These are phyloP conservation scores for Ecdyonurus torrentis DNA, from an alignment of 2,888 invertebrate species.

Conservation along the genomic window DNA sequence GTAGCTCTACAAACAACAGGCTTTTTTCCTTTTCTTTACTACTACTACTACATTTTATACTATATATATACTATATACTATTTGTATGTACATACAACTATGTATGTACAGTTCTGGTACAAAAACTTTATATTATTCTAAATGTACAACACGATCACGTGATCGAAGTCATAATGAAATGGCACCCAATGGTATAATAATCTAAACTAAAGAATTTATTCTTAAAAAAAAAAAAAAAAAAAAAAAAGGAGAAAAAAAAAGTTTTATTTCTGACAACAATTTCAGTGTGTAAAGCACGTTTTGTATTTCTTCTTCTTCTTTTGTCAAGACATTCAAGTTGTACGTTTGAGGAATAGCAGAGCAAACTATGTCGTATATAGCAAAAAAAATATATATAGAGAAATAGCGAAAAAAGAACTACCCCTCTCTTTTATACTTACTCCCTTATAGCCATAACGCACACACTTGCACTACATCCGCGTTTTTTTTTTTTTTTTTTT, in stretches of 20 bases:
- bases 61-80: no score
- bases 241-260: not conserved
- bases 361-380: no score
- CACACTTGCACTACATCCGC: no score
- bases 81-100: no score
- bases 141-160: not conserved
- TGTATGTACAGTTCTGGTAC: not conserved
- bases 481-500: no score
- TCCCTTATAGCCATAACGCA: not conserved
- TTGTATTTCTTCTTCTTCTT: not conserved
- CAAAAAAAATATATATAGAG: no score
- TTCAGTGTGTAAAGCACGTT: not conserved
- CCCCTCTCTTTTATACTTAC: no score
- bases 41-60: no score
- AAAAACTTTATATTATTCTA: not conserved
- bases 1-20: conserved; percentile 3
- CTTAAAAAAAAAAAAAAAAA: not conserved
- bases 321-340: not conserved
- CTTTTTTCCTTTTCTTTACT: not conserved
- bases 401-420: no score
- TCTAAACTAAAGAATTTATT: not conserved
- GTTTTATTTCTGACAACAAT: not conserved
- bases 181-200: not conserved
- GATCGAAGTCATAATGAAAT: not conserved
- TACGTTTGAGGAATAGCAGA: not conserved